Conservation (phyloP, 2,797 vertebrate species). For the Gobio occitaniae region DNA sequence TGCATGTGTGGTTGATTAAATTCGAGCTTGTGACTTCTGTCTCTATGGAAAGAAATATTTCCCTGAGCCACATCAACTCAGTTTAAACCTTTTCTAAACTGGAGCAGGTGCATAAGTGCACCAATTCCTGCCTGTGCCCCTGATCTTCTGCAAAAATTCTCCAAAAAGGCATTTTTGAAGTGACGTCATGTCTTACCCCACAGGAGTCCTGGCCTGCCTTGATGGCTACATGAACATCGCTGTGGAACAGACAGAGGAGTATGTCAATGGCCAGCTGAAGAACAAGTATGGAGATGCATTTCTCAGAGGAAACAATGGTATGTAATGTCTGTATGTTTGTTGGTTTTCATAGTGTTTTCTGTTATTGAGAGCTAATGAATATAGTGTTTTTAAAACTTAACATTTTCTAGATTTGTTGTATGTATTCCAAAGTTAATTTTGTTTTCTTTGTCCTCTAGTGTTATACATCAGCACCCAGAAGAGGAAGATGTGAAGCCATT, state of each 20-base stretch:
- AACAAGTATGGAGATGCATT: slow-evolving; percentile 99
- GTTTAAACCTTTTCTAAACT: background rate
- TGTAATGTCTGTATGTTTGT: slow-evolving; percentile 37
- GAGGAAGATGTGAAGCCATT: slow-evolving; percentile 90
- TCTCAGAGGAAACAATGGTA: slow-evolving; percentile 98
- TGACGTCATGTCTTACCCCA: slow-evolving; percentile 1
- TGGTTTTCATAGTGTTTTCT: background rate
- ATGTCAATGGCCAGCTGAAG: slow-evolving; percentile 98
- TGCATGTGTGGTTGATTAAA: background rate
- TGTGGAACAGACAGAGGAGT: slow-evolving; percentile 98
- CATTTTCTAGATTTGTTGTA: background rate
- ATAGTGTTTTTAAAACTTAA: background rate
- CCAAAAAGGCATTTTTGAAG: background rate
- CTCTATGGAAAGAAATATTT: background rate
- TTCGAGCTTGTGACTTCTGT: background rate
- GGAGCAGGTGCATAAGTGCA: background rate
- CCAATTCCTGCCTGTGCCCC: background rate
- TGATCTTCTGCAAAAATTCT: background rate
- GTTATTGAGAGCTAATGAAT: background rate
- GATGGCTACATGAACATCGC: slow-evolving; percentile 99
- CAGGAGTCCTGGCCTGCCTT: slow-evolving; percentile 96
- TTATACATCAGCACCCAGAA: slow-evolving; percentile 99
- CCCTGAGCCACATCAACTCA: too few relatives aligned
- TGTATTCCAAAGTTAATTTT: background rate
- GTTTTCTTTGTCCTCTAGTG: slow-evolving; percentile 76